Evolutionary conservation across 2,797 vertebrate species (phyloP), one percentile per base, ranked within the genome.

Genomic region (Sebastes minor): DNA sequence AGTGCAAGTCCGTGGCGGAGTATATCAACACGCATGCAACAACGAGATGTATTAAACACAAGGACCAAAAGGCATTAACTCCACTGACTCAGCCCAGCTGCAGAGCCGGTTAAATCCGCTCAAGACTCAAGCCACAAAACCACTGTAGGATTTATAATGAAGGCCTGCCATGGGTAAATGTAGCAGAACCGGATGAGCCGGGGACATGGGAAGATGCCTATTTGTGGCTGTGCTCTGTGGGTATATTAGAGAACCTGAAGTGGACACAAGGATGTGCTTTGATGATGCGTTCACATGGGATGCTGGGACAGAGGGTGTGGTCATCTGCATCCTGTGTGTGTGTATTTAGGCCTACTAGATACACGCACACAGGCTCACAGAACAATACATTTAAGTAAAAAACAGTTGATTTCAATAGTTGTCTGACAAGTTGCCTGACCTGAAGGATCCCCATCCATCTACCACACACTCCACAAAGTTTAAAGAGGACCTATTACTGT

Each of bases 121-220:
- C 55, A 78, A 74, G 72, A 68, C 20, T 81, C 63, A 71, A 78
- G 53, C 75, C 82, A 78, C 84, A 91, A 80, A 90, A 84, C 84
- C 84, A 63, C 79, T 49, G 67, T 27, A 46, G 75, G 82, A 52
- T 83, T 87, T 75, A 71, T 76, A 83, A 83, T 78, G 83, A 88
- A 81, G 74, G 72, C 66, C 74, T 82, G 80, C 64, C 71, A 16
- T 59, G 83, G 67, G 60, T 69, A 75, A 80, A 78, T 55, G 81
- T 32, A 70, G 71, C 32, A 70, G 27, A 73, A 68, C 23, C 28
- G 65, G 77, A 78, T 78, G 65, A 86, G 78, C 32, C 20, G 1
- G 67, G 67, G 71, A 81, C 70, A 74, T 55, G 66, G 66, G 77
- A 76, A 71, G 76, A 74, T 30, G 74, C 38, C 62, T 81, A 67